Conservation (phyloP, 2,888 invertebrate species). For the Seira musarum region DNA sequence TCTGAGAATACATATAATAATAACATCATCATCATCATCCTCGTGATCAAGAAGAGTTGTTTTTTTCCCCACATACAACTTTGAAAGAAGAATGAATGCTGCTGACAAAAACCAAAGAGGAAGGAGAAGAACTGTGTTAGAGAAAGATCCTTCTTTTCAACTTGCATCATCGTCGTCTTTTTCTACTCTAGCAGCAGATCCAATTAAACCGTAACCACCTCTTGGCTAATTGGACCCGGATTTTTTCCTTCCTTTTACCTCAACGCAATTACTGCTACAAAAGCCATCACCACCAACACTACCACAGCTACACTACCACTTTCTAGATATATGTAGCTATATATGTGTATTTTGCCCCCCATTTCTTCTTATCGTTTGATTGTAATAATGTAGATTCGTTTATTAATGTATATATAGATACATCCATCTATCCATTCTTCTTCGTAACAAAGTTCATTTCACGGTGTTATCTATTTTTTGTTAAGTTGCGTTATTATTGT, state of each 20-base stretch:
- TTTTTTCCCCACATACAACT: neutral
- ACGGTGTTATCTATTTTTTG: slow-evolving; percentile 45
- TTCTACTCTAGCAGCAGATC: slow-evolving; percentile 43
- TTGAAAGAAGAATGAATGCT: slow-evolving; percentile 48
- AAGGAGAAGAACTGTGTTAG: slow-evolving; percentile 47
- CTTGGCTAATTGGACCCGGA: slow-evolving; percentile 64
- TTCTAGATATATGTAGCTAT: no score
- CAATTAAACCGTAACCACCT: slow-evolving; percentile 61
- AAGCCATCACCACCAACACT: slow-evolving; percentile 38
- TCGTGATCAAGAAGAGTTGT: slow-evolving; percentile 40
- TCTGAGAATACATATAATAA: neutral
- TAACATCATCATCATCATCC: neutral
- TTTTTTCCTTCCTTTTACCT: slow-evolving; percentile 62
- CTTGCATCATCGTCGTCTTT: slow-evolving; percentile 21
- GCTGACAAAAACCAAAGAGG: slow-evolving; percentile 57
- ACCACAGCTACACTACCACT: slow-evolving; percentile 46
- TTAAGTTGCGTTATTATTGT: slow-evolving; percentile 41
- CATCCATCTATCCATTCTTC: no score
- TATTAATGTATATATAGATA: neutral
- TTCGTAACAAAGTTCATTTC: neutral
- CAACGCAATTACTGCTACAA: slow-evolving; percentile 60
- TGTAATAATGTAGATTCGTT: neutral
- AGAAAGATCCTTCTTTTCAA: slow-evolving; percentile 53
- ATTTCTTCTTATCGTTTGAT: no score
- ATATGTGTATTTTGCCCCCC: no score